Conservation (phyloP, 2,113 vertebrate genomes). For the Nestor notabilis region DNA sequence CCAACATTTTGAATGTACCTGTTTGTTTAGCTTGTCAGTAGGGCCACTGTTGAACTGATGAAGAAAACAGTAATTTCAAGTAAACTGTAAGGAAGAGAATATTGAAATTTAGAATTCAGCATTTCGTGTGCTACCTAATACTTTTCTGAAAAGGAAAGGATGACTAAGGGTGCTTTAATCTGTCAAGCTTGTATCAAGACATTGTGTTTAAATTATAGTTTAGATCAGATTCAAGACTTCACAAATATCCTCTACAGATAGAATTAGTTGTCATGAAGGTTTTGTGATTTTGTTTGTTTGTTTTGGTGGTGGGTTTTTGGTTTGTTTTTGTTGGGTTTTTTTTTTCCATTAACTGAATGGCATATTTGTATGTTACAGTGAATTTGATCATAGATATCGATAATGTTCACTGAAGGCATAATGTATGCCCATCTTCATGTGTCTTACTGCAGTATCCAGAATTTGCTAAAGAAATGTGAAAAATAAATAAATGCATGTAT, state of each 20-base stretch:
- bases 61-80: background rate
- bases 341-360: background rate
- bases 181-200: background rate
- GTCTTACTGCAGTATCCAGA: background rate
- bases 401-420: background rate
- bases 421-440: background rate
- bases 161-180: background rate
- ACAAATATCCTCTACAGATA: background rate
- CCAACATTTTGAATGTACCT: background rate
- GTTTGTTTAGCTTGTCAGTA: background rate
- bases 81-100: background rate
- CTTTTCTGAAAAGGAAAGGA: background rate
- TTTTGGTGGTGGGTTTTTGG: background rate
- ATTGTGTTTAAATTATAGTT: background rate
- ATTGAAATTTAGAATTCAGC: background rate
- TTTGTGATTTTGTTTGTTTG: background rate
- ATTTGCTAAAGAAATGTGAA: background rate
- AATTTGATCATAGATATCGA: background rate
- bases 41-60: background rate
- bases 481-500: background rate
- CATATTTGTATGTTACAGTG: background rate
- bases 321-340: fast-evolving
- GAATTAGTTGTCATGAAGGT: background rate
- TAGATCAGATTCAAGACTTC: background rate
- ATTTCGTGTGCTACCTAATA: background rate